Evolutionary conservation across 1,140 invertebrate species (phyloP).

Genomic region (Branchinecta lynchi): DNA sequence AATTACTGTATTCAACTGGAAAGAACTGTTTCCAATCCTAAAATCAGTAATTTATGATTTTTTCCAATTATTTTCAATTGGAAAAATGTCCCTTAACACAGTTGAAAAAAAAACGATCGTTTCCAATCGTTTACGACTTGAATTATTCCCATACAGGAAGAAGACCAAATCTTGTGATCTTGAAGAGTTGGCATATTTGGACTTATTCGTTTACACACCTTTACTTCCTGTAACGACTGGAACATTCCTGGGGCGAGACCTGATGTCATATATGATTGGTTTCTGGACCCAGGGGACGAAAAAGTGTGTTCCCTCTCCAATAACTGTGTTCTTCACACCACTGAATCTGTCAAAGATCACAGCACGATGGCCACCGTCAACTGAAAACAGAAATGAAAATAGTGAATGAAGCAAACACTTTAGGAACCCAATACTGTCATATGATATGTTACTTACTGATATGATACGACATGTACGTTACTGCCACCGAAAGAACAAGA

Average conservation of each 20-base stretch:
- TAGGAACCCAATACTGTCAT: neutral
- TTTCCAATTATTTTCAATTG: too few species aligned
- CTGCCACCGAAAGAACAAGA: too few species aligned
- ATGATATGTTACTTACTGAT: too few species aligned
- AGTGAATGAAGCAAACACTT: slow-evolving; percentile 7
- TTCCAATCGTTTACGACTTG: too few species aligned
- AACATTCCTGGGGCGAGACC: slow-evolving; percentile 88
- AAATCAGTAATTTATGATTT: too few species aligned
- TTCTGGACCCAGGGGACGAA: slow-evolving; percentile 96
- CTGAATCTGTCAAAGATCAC: slow-evolving; percentile 98
- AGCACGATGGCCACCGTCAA: slow-evolving; percentile 95
- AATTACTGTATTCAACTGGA: too few species aligned
- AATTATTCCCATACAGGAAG: too few species aligned
- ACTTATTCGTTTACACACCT: slow-evolving; percentile 37
- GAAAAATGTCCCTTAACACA: too few species aligned
- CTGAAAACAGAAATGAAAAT: slow-evolving; percentile 42
- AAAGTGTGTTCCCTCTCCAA: slow-evolving; percentile 98
- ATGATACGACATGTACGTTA: slow-evolving; percentile 4
- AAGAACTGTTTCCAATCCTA: too few species aligned
- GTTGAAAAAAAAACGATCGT: too few species aligned
- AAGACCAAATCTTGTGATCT: too few species aligned
- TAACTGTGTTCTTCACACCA: slow-evolving; percentile 78
- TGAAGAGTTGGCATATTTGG: too few species aligned
- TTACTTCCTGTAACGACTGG: slow-evolving; percentile 95
- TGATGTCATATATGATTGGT: slow-evolving; percentile 93